A percentile compares a stretch with the other conserved stretches of the same genome.
These are phyloP conservation scores for Sturnira hondurensis DNA, from an alignment of 2,113 vertebrate genomes.

Conservation along the genomic window DNA sequence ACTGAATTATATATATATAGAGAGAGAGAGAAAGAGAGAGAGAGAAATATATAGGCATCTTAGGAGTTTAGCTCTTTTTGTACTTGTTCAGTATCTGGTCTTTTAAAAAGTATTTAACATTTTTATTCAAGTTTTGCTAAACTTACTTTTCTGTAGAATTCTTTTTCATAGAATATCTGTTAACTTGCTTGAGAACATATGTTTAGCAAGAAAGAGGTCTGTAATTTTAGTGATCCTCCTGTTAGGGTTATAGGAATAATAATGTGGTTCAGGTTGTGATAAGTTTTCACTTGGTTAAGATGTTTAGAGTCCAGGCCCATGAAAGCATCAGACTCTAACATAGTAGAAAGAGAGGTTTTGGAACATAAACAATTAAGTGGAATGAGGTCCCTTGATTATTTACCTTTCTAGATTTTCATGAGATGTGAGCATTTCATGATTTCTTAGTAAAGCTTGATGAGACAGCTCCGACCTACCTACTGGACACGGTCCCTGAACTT, in stretches of 20 bases:
- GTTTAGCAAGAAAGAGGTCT: background rate
- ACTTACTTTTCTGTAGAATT: background rate
- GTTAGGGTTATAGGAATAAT: background rate
- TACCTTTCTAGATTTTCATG: slow-evolving; percentile 35
- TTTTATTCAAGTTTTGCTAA: background rate
- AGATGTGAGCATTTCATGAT: background rate
- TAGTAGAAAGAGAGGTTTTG: slow-evolving; percentile 18
- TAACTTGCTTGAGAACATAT: slow-evolving; percentile 2
- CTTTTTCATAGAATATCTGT: background rate
- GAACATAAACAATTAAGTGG: background rate
- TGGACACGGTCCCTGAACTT: background rate
- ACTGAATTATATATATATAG: background rate
- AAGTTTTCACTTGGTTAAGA: background rate
- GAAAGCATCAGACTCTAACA: background rate
- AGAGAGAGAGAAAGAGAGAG: too few relatives aligned
- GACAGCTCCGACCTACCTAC: background rate
- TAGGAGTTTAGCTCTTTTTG: background rate
- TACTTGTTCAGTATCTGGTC: background rate
- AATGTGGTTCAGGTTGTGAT: background rate
- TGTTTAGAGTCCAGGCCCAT: background rate
- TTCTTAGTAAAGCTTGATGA: background rate
- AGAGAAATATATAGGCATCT: background rate
- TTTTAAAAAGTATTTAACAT: background rate
- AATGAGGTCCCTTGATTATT: background rate
- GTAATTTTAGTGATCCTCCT: background rate